These are phyloP conservation scores for Pelodiscus sinensis DNA, from an alignment of 2,113 vertebrate species.

Conservation along the genomic window DNA sequence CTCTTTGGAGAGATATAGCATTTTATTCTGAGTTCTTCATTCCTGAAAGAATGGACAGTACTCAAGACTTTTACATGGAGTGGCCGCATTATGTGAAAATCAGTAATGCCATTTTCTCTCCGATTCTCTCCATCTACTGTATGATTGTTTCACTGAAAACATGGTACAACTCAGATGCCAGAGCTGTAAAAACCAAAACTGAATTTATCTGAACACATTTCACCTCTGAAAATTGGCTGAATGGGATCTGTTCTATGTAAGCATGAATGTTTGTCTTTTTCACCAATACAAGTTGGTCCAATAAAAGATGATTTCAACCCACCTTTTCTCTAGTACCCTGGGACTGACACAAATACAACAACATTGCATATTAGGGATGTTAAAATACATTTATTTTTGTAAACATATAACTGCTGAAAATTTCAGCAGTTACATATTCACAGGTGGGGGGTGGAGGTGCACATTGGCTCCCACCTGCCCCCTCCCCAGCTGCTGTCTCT, in stretches of 20 bases:
- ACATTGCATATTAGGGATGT: background rate
- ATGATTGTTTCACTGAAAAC: slow-evolving; percentile 8
- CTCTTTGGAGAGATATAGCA: background rate
- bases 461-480: no score
- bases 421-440: no score
- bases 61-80: background rate
- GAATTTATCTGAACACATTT: background rate
- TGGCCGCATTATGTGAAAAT: slow-evolving; percentile 34
- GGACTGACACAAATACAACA: background rate
- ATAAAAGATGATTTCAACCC: background rate
- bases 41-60: background rate
- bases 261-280: background rate
- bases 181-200: background rate
- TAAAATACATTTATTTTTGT: no score
- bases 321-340: background rate
- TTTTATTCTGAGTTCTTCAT: slow-evolving; percentile 18
- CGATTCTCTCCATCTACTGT: slow-evolving; percentile 17
- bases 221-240: slow-evolving; percentile 4
- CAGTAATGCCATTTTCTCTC: slow-evolving; percentile 28
- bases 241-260: background rate
- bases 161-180: background rate
- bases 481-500: no score
- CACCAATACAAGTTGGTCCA: background rate
- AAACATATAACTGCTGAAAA: no score
- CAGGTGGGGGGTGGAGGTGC: no score